Conservation (phyloP, 2,888 invertebrate genomes). For the Drosophila prolongata region DNA sequence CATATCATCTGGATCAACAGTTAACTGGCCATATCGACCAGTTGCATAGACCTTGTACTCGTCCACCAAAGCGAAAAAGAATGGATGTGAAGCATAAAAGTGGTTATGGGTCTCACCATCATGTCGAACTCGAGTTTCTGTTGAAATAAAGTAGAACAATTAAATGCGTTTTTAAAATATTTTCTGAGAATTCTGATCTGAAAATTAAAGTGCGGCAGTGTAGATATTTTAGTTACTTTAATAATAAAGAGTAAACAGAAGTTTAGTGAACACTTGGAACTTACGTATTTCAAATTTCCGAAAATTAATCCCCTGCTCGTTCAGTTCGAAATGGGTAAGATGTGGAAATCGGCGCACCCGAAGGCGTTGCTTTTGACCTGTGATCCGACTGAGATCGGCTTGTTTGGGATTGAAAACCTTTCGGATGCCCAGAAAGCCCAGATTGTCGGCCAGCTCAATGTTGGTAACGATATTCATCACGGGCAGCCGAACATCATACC, state of each 20-base stretch:
- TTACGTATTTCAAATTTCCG: not conserved
- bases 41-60: slow-evolving; percentile 3
- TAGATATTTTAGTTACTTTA: no score
- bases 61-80: slow-evolving; percentile 16
- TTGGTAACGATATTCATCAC: not conserved
- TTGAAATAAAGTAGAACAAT: not conserved
- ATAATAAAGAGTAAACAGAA: no score
- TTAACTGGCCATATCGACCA: slow-evolving; percentile 6
- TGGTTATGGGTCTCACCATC: not conserved
- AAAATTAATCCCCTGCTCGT: slow-evolving; percentile 1
- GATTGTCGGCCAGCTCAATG: not conserved
- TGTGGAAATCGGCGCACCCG: not conserved
- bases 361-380: not conserved
- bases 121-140: not conserved
- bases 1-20: slow-evolving; percentile 5
- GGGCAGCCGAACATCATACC: slow-evolving; percentile 3
- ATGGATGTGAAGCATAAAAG: slow-evolving; percentile 11
- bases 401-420: not conserved
- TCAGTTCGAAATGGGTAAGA: not conserved
- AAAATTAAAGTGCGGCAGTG: no score
- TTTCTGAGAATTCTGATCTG: no score
- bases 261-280: no score
- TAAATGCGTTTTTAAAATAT: no score
- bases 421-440: not conserved
- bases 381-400: slow-evolving; percentile 1